Conservation (phyloP, 2,797 vertebrate genomes). For the Pantherophis alleghaniensis region DNA sequence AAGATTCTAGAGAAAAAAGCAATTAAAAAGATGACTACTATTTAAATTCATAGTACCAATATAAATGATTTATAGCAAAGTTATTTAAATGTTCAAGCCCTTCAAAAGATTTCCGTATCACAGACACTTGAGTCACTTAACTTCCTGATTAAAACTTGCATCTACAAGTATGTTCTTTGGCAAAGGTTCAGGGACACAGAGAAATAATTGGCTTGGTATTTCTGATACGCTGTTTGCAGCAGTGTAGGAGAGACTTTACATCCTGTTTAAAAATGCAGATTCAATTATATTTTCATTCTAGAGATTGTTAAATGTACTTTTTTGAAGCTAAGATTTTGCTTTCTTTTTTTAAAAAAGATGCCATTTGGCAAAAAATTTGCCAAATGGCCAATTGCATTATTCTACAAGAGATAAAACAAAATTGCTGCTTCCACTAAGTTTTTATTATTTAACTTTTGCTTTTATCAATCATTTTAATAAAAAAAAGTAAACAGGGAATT, state of each 20-base stretch:
- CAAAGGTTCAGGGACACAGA: conserved; percentile 32
- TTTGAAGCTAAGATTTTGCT: background rate
- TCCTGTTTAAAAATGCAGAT: background rate
- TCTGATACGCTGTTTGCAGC: conserved; percentile 24
- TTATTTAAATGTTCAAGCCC: background rate
- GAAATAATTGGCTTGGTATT: conserved; percentile 28
- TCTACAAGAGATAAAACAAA: background rate
- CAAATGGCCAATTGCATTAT: background rate
- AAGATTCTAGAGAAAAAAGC: background rate
- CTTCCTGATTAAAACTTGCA: conserved; percentile 33
- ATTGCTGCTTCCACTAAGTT: background rate
- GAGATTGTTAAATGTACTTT: background rate
- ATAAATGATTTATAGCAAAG: background rate
- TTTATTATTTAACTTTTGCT: background rate
- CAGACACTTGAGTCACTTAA: conserved; percentile 34
- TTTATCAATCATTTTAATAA: background rate
- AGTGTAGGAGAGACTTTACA: background rate
- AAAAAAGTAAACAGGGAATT: background rate
- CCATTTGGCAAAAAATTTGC: background rate
- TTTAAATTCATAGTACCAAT: background rate
- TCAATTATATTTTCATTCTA: conserved; percentile 3
- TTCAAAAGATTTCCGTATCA: background rate
- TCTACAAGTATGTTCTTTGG: conserved; percentile 30
- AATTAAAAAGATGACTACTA: background rate
- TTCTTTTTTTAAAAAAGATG: background rate